Evolutionary conservation across 2,888 invertebrate genomes (phyloP), one percentile per base, ranked within the genome.

Genomic region (Agrypnus murinus): DNA sequence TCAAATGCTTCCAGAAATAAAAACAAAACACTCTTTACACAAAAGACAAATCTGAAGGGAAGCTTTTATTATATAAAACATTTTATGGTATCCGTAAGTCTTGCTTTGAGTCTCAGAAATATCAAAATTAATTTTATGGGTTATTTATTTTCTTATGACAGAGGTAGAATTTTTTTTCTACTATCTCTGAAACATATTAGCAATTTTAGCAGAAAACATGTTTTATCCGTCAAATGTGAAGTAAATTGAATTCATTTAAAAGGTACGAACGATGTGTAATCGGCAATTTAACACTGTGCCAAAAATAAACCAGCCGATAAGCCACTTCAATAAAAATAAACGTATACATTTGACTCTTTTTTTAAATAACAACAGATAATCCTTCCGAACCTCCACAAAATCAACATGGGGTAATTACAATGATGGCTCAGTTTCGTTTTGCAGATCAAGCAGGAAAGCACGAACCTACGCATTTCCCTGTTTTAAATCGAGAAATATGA

Each of bases 291-390:
- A 17, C n/a, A 2, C 3, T 19, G 10, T 3, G 0, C 15, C 19
- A 19, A 19, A 19, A 46, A 17, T 46, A 46, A 46, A 19, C 19
- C 46, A 15, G 9, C 17, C 46, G 46, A 46, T 19, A 46, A 46
- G 19, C 46, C 46, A 46, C 17, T 46, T 46, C 10, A 8, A 9
- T 1, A 19, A 17, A 46, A 46, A 46, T 19, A 46, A 19, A 46
- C 46, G 19, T 19, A 46, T 9, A 46, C 46, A 45, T 46, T 19
- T 19, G 46, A 10, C 46, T 25, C 25, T 10, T 19, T 43, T n/a
- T 43, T 19, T 46, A 19, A 46, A 46, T 8, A 45, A 45, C 46
- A 46, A 46, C 19, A 46, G 46, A 46, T 46, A 46, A 46, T 46
- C 46, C 19, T 46, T 19, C 9, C 19, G 1, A 19, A 17, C 1